Base-by-base conservation (phyloP, 2,888 invertebrate genomes). In the Macrophya annulata region DNA sequence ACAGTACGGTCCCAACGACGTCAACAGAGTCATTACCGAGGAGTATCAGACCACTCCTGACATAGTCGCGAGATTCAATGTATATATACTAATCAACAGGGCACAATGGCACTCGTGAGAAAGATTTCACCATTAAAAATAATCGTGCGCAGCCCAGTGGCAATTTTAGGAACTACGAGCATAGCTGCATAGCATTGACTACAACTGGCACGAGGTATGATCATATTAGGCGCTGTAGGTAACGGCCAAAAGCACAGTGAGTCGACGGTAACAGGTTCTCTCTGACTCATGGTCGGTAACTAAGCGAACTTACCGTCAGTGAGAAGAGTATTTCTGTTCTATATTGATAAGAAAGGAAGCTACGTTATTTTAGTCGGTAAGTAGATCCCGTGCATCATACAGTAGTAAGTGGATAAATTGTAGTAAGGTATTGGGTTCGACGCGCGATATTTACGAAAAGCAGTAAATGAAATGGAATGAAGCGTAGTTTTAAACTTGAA, bases 11-110 rank as follows among this genome's bases (percentile, higher is more conserved):
- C 4, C 43, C 0, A 15, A 68, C 37, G 37, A 68, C 37, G 17
- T 8, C 68, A 17, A 68, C 68, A 37, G 68, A 15, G 17, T 51
- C 55, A 9, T 89, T 15, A 84, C 89, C 88, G 89, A 90, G 89
- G 86, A 90, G 88, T 85, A 12, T 72, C 90, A 85, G 89, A 90
- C 89, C 89, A 89, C 87, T 83, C 79, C 5, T n/a, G 0, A 1
- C 0, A 0, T 6, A 0, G 5, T 5, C 0, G 0, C 1, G 0
- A 0, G 8, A 4, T 5, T 21, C 1, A 0, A 5, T 37, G 31
- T 85, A 87, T 89, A 90, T 89, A 90, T 89, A 88, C 51, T 8
- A 86, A 55, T 5, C 12, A 17, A 40, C 1, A 3, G 0, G 2
- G 4, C 3, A 12, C 5, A 43, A 17, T 9, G 82, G 6, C 55